Percentiles rank a stretch among this genome's conserved stretches.
Conservation (phyloP, 2,888 invertebrate genomes). For the Ochropleura plecta region DNA sequence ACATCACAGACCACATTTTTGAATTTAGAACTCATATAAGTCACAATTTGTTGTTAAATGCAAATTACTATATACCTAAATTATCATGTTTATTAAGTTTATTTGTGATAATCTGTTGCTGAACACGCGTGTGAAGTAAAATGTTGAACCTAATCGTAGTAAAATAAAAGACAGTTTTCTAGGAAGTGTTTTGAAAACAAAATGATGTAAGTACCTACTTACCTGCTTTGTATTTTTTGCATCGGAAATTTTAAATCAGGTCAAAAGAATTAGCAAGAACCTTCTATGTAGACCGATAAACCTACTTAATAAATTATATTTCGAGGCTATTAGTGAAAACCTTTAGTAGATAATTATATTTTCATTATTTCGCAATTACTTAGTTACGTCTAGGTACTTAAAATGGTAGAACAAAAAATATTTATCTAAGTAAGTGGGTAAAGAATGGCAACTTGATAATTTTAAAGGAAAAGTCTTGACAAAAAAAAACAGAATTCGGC, state of each 20-base stretch:
- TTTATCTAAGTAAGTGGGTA: neutral
- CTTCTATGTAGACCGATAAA: neutral
- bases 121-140: no score
- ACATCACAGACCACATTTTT: no score
- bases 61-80: no score
- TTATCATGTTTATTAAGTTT: no score
- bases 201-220: no score
- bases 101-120: no score
- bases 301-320: slow-evolving; percentile 33
- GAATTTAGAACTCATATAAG: no score
- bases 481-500: neutral
- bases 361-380: slow-evolving; percentile 25
- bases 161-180: no score
- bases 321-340: slow-evolving; percentile 36
- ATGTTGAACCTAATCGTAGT: no score
- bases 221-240: no score
- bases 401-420: neutral
- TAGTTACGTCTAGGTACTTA: neutral
- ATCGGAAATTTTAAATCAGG: slow-evolving; percentile 1
- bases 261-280: slow-evolving; percentile 23
- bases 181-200: no score
- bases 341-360: slow-evolving; percentile 24
- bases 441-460: neutral
- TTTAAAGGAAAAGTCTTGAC: neutral
- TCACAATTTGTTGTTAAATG: no score